Conservation (phyloP, 2,113 vertebrate genomes). For the Balaenoptera acutorostrata region DNA sequence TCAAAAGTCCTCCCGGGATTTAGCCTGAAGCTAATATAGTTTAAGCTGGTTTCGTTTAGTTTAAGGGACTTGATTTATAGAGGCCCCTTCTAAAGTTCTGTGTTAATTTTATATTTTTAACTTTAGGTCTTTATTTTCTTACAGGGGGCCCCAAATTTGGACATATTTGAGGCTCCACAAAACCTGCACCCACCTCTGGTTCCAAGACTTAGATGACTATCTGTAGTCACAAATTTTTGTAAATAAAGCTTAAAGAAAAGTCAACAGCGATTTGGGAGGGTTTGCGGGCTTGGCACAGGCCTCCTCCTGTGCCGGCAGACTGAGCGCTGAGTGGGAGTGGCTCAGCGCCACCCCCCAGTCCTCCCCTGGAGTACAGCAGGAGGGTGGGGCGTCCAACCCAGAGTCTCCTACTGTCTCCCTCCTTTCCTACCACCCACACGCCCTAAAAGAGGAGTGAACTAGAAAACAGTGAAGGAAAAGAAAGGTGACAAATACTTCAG, state of each 20-base stretch:
- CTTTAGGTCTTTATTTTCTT: not conserved
- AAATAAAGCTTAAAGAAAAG: conserved; percentile 23
- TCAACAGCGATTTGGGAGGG: not conserved
- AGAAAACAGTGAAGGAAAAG: not conserved
- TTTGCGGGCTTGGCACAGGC: rapidly evolving
- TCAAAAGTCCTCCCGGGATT: not conserved
- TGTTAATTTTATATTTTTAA: conserved; percentile 3
- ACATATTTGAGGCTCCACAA: not conserved
- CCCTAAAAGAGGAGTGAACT: not conserved
- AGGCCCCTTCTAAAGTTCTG: not conserved
- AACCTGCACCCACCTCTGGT: not conserved
- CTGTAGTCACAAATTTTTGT: not conserved
- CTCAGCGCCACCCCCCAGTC: not conserved
- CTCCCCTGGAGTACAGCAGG: not conserved
- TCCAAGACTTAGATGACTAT: not conserved
- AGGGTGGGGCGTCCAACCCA: not conserved
- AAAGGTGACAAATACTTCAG: not conserved
- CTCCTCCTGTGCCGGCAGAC: not conserved
- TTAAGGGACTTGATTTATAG: not conserved
- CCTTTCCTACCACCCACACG: not conserved
- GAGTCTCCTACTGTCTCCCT: not conserved
- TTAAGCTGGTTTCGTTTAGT: not conserved
- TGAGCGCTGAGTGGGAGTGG: not conserved
- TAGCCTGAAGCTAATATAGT: not conserved
- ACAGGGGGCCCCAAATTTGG: not conserved